phyloP scores from a whole-genome alignment of 2,888 invertebrate genomes.

The Parnassius glacialis region DNA sequence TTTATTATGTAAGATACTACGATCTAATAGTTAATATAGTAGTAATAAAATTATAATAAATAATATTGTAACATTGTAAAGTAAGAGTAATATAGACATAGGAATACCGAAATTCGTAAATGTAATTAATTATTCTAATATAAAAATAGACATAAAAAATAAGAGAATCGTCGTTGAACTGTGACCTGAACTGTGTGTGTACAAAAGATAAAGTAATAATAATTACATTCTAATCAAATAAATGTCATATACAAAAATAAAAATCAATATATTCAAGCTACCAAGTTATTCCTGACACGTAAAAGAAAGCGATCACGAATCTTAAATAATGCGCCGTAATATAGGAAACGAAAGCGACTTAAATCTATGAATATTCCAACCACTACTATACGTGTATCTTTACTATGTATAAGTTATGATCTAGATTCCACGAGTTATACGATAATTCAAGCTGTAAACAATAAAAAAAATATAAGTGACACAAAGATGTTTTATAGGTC shows the following conservation, averaged over 20 bases:
- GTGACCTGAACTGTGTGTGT: too few species aligned
- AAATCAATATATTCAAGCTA: conserved; percentile 5
- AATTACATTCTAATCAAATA: neutral
- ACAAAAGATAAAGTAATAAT: too few species aligned
- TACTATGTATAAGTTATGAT: conserved; percentile 8
- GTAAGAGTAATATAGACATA: too few species aligned
- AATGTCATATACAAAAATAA: neutral
- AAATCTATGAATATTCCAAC: conserved; percentile 14
- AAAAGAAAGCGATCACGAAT: conserved; percentile 5
- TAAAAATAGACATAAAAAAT: neutral
- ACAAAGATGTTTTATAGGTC: too few species aligned
- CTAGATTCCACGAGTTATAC: neutral
- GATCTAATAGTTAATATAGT: too few species aligned
- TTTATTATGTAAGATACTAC: too few species aligned
- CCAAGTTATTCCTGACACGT: conserved; percentile 1
- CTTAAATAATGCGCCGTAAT: conserved; percentile 7
- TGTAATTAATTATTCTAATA: neutral
- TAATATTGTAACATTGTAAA: too few species aligned
- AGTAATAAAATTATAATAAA: too few species aligned
- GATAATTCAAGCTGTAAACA: too few species aligned
- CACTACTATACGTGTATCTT: neutral
- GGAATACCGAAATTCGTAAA: too few species aligned
- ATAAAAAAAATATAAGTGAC: too few species aligned
- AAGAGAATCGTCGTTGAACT: too few species aligned
- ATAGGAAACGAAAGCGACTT: conserved; percentile 7